A percentile compares a stretch with the other conserved stretches of the same genome.
Evolutionary conservation across 1,140 invertebrate species (phyloP).

Genomic region (Platorchestia sp.): DNA sequence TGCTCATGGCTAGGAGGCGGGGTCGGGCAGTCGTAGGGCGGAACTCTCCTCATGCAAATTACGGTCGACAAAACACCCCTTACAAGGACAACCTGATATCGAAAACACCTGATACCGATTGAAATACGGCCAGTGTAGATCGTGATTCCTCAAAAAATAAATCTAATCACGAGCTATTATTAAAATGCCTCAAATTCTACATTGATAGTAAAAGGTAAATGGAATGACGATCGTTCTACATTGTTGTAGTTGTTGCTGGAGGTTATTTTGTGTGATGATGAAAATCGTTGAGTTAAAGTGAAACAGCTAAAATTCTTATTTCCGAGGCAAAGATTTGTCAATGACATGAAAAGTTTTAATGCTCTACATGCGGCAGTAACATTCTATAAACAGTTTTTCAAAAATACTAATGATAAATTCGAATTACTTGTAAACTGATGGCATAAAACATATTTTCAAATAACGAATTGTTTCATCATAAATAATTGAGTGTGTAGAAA

Average conservation of each 20-base stretch:
- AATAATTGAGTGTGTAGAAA: no score
- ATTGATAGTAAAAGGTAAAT: neutral
- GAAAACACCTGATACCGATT: conserved; percentile 52
- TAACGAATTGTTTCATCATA: no score
- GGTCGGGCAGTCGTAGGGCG: neutral
- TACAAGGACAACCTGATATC: conserved; percentile 50
- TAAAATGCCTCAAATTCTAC: neutral
- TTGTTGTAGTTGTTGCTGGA: no score
- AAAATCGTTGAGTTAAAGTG: neutral
- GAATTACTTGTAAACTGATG: no score
- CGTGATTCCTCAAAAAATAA: conserved; percentile 5
- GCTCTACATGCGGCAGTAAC: no score
- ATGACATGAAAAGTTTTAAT: no score
- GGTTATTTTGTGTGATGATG: no score
- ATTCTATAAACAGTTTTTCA: no score
- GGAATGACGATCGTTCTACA: neutral
- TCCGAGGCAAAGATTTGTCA: no score
- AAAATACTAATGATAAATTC: no score
- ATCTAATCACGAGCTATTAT: neutral
- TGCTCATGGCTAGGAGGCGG: neutral
- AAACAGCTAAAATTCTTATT: neutral
- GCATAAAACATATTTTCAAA: no score
- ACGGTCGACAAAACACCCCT: conserved; percentile 41
- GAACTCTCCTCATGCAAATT: conserved; percentile 42
- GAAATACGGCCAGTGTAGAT: conserved; percentile 48